Conservation (phyloP, 2,113 vertebrate species). For the Nyctereutes procyonoides region DNA sequence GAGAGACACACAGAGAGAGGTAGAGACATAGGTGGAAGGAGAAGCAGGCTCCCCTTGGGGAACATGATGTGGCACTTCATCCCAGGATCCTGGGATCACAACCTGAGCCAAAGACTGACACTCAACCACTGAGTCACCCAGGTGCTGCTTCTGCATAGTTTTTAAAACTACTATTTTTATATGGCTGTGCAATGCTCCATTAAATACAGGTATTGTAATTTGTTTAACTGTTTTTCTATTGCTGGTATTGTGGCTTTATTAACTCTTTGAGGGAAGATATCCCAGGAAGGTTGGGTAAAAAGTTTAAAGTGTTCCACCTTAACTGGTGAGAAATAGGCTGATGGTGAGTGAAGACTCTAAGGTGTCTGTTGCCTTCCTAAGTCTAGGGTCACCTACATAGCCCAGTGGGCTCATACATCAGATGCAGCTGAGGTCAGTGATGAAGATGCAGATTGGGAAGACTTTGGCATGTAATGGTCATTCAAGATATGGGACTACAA, state of each 20-base stretch:
- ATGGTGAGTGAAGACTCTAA: not conserved
- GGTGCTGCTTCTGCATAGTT: not conserved
- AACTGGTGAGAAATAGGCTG: not conserved
- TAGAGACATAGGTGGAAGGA: no score
- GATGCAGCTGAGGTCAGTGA: not conserved
- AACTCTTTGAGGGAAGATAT: not conserved
- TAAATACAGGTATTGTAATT: not conserved
- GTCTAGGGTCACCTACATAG: not conserved
- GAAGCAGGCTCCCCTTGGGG: no score
- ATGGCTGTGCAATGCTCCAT: not conserved
- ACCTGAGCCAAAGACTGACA: no score
- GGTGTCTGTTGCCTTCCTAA: not conserved
- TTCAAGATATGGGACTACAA: not conserved
- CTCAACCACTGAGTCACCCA: no score
- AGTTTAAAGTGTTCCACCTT: not conserved
- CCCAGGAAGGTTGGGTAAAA: not conserved
- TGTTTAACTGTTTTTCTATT: not conserved
- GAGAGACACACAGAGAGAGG: no score
- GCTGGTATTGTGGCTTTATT: constrained; percentile 9
- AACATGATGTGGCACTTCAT: no score
- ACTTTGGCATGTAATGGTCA: not conserved
- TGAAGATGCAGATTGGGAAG: not conserved
- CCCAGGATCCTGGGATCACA: no score
- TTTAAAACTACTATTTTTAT: constrained; percentile 9
- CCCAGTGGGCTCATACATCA: not conserved